A percentile compares a stretch with the other conserved stretches of the same genome.
Conservation (phyloP, 1,140 invertebrate species). For the Bradynema listronoti region DNA sequence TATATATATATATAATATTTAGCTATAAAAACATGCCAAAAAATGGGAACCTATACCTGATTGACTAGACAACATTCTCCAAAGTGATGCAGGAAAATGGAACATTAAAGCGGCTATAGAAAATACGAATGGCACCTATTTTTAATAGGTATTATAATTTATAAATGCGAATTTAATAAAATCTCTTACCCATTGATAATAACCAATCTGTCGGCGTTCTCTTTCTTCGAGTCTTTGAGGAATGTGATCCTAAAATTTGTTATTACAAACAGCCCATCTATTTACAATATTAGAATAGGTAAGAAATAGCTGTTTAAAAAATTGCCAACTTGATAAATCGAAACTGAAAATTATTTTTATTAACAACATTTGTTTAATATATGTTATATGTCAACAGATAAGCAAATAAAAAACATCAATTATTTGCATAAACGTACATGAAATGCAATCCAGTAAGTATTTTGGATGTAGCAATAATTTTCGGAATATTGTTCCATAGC, state of each 20-base stretch:
- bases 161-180: too few relatives aligned
- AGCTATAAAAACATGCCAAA: too few relatives aligned
- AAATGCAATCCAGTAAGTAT: slow-evolving; percentile 60
- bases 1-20: too few relatives aligned
- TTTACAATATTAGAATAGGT: too few relatives aligned
- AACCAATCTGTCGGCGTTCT: slow-evolving; percentile 55
- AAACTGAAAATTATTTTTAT: too few relatives aligned
- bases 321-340: too few relatives aligned
- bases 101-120: slow-evolving; percentile 62
- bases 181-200: slow-evolving; percentile 58
- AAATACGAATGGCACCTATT: slow-evolving; percentile 60
- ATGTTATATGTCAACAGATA: too few relatives aligned
- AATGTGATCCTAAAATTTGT: slow-evolving; percentile 50
- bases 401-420: background rate
- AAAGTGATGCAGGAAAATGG: slow-evolving; percentile 62
- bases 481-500: slow-evolving; percentile 60
- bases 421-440: slow-evolving; percentile 27
- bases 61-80: slow-evolving; percentile 61
- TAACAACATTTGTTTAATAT: too few relatives aligned
- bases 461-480: slow-evolving; percentile 49
- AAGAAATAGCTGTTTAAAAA: too few relatives aligned
- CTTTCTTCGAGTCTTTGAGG: slow-evolving; percentile 55
- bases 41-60: too few relatives aligned
- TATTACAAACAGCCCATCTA: too few relatives aligned
- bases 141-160: too few relatives aligned